A percentile compares a stretch with the other conserved stretches of the same genome.
Conservation (phyloP, 2,113 vertebrate species). For the Pelvicachromis taeniatus region DNA sequence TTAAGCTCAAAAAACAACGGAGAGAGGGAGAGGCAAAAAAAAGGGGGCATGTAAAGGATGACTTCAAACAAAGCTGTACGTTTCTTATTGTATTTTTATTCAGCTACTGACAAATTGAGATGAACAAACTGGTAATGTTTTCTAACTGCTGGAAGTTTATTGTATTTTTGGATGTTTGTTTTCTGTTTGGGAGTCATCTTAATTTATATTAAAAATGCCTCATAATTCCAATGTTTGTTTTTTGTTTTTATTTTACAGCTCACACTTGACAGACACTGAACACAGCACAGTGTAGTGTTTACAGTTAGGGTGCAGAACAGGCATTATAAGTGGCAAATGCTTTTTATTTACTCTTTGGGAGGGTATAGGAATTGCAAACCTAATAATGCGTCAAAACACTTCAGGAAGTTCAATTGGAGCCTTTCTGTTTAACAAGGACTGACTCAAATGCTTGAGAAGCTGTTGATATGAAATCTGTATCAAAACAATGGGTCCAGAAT, state of each 20-base stretch:
- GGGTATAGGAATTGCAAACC: background rate
- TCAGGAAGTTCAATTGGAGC: background rate
- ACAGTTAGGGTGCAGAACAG: background rate
- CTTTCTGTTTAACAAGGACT: background rate
- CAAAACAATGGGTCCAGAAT: background rate
- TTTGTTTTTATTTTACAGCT: background rate
- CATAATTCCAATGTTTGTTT: conserved; percentile 22
- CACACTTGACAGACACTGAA: background rate
- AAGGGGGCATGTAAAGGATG: background rate
- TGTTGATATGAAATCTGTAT: background rate
- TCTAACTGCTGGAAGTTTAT: conserved; percentile 68
- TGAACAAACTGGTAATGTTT: conserved; percentile 61
- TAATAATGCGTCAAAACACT: background rate
- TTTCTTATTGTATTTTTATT: conserved; percentile 72
- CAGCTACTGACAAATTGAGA: conserved; percentile 57
- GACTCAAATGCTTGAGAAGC: background rate
- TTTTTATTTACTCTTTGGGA: background rate
- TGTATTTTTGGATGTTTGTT: conserved; percentile 66
- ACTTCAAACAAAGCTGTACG: conserved; percentile 52
- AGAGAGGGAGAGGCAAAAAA: background rate
- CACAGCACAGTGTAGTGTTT: background rate
- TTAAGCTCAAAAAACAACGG: background rate
- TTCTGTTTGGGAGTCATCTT: conserved; percentile 63
- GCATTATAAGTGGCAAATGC: background rate
- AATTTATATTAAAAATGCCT: conserved; percentile 75